phyloP scores from a whole-genome alignment of 1,140 invertebrate species.

The Heterodera carotae region DNA sequence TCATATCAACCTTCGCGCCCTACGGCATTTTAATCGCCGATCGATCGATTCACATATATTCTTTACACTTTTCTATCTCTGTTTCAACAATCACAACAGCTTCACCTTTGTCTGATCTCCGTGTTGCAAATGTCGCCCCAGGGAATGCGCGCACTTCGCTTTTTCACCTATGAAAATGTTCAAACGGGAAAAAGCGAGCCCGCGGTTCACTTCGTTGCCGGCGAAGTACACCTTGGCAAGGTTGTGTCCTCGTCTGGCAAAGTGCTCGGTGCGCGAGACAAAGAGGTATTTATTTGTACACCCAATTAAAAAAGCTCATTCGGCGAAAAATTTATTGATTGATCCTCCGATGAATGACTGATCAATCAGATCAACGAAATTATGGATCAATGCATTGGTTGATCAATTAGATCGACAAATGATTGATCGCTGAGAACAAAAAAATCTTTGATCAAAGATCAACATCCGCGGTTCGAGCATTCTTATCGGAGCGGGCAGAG shows the following conservation, averaged over 20 bases:
- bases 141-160: conserved; percentile 32
- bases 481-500: conserved; percentile 2
- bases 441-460: background rate
- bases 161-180: conserved; percentile 42
- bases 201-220: conserved; percentile 53
- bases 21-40: too few species aligned
- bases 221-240: conserved; percentile 52
- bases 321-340: too few species aligned
- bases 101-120: conserved; percentile 22
- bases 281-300: conserved; percentile 35
- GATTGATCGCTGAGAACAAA: too few species aligned
- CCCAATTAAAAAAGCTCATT: too few species aligned
- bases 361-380: too few species aligned
- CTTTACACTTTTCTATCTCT: background rate
- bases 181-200: conserved; percentile 46
- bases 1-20: too few species aligned
- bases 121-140: conserved; percentile 31
- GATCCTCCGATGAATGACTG: too few species aligned
- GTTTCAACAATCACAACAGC: background rate
- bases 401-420: too few species aligned
- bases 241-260: conserved; percentile 55
- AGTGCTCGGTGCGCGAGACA: conserved; percentile 46
- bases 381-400: too few species aligned
- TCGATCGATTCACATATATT: conserved; percentile 10
- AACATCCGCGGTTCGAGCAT: conserved; percentile 20